phyloP scores from a whole-genome alignment of 2,888 invertebrate genomes.

The Dorcus parallelipipedus region DNA sequence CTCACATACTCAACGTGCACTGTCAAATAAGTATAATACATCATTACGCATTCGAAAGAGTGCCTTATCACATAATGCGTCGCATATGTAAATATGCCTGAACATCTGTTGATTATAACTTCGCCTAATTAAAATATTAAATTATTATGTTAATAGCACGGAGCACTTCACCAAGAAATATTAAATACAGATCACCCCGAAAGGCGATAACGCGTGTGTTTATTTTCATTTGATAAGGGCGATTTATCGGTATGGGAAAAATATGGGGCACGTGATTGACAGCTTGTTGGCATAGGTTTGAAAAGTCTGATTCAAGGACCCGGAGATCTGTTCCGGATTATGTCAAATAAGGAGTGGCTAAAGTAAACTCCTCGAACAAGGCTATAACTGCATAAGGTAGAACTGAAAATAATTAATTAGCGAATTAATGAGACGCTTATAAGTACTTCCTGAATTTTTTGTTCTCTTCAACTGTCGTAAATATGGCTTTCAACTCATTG shows the following conservation, averaged over 20 bases:
- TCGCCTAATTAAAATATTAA: constrained; percentile 8
- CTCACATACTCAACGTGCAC: not conserved
- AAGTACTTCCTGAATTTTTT: too few relatives aligned
- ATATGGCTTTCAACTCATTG: too few relatives aligned
- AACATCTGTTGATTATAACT: constrained; percentile 8
- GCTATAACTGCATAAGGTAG: too few relatives aligned
- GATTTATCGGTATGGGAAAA: constrained; percentile 6
- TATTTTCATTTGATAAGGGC: not conserved
- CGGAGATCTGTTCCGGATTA: too few relatives aligned
- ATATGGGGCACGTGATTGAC: not conserved
- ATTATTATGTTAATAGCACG: constrained; percentile 11
- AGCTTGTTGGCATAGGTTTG: too few relatives aligned
- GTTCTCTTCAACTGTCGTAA: too few relatives aligned
- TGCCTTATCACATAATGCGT: constrained; percentile 6
- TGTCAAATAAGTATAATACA: constrained; percentile 5
- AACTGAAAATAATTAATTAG: too few relatives aligned
- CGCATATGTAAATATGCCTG: constrained; percentile 10
- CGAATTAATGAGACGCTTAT: too few relatives aligned
- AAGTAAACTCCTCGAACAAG: too few relatives aligned
- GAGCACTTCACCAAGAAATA: constrained; percentile 1
- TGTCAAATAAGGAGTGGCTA: too few relatives aligned
- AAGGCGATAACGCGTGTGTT: not conserved
- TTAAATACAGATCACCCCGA: constrained; percentile 7
- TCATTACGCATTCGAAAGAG: constrained; percentile 13
- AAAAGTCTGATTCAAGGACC: too few relatives aligned